Evolutionary conservation across 2,113 vertebrate genomes (phyloP).

Genomic region (Bagarius yarrelli): DNA sequence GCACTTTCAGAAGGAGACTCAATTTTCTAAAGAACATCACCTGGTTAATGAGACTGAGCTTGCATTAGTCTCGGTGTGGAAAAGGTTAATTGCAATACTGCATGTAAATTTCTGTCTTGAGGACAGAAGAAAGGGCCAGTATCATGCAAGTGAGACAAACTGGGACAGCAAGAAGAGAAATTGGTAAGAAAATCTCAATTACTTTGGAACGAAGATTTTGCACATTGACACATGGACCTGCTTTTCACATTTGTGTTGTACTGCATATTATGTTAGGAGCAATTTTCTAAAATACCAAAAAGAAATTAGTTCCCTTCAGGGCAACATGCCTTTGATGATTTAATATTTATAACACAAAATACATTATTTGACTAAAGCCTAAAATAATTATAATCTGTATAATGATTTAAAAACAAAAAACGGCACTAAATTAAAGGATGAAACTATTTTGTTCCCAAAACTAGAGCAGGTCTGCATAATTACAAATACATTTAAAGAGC

Average conservation of each 20-base stretch:
- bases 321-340: too few species aligned
- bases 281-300: neutral
- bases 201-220: neutral
- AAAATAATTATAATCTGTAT: too few species aligned
- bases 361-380: too few species aligned
- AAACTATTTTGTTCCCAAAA: too few species aligned
- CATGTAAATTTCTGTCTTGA: conserved; percentile 9
- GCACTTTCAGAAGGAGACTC: neutral
- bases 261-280: neutral
- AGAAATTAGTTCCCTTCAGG: too few species aligned
- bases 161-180: neutral
- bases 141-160: neutral
- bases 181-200: neutral
- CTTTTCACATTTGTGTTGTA: neutral
- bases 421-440: too few species aligned
- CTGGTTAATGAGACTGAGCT: conserved; percentile 20
- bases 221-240: neutral
- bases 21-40: conserved; percentile 5
- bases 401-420: too few species aligned
- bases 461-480: too few species aligned
- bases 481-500: too few species aligned
- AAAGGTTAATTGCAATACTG: conserved; percentile 5
- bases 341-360: too few species aligned
- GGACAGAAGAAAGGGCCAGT: neutral
- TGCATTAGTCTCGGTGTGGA: conserved; percentile 23